Percentiles rank a stretch among this genome's conserved stretches.
These are phyloP conservation scores for Champsocephalus gunnari DNA, from an alignment of 2,797 vertebrate species.

Conservation along the genomic window DNA sequence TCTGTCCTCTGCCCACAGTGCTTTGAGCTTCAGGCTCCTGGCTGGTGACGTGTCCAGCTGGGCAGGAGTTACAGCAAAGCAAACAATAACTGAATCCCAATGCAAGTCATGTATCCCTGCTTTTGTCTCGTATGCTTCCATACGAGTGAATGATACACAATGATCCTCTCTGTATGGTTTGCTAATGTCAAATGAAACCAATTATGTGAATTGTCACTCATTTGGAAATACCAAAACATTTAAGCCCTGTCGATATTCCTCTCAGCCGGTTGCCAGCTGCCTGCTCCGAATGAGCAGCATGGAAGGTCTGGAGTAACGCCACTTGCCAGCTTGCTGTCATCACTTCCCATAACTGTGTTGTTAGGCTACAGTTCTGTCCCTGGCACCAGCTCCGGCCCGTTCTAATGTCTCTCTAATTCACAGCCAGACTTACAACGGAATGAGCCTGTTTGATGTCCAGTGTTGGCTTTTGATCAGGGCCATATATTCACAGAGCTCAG, in stretches of 20 bases:
- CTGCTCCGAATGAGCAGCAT: constrained; percentile 34
- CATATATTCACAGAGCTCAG: constrained; percentile 64
- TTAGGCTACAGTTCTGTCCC: constrained; percentile 56
- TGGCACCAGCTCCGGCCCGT: constrained; percentile 40
- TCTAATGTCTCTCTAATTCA: constrained; percentile 65
- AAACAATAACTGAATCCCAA: constrained; percentile 19
- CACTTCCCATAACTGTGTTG: constrained; percentile 63
- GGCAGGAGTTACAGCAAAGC: constrained; percentile 35
- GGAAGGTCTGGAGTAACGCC: constrained; percentile 47
- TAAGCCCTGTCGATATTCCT: constrained; percentile 38
- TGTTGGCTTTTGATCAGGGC: constrained; percentile 69
- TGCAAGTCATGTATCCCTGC: constrained; percentile 5
- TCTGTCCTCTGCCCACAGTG: constrained; percentile 59
- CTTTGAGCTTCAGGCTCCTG: constrained; percentile 44
- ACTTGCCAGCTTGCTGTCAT: constrained; percentile 63
- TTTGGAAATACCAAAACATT: constrained; percentile 23
- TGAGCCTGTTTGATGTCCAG: constrained; percentile 65
- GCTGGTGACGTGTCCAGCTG: constrained; percentile 42
- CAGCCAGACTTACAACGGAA: constrained; percentile 67
- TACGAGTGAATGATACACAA: constrained; percentile 29
- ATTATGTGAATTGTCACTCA: constrained; percentile 2
- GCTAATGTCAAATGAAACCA: constrained; percentile 25
- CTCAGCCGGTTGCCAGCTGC: constrained; percentile 29
- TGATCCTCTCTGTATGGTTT: background rate
- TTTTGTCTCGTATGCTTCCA: background rate